phyloP scores from a whole-genome alignment of 2,888 invertebrate genomes.

The Ommatoiulus sabulosus region DNA sequence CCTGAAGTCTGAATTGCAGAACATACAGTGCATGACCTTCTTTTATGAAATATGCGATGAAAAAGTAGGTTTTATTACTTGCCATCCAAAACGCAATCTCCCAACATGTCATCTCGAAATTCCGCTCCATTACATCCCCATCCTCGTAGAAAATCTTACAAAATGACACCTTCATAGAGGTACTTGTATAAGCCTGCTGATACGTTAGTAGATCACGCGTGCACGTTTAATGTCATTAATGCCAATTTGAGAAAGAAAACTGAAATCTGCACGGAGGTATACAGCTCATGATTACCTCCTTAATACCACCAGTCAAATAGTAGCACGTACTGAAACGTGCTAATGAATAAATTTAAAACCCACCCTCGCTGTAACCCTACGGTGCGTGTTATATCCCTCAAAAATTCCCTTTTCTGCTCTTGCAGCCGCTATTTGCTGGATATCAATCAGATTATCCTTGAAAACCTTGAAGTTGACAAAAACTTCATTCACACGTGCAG shows the following conservation, averaged over 20 bases:
- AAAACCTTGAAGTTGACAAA: constrained; percentile 44
- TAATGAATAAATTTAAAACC: constrained; percentile 26
- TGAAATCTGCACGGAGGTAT: background rate
- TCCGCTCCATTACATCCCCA: background rate
- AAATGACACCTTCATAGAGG: background rate
- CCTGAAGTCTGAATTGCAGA: too few species aligned
- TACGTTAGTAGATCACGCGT: background rate
- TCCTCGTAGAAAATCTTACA: background rate
- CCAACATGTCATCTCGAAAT: background rate
- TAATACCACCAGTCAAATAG: background rate
- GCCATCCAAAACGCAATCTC: too few species aligned
- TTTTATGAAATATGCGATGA: too few species aligned
- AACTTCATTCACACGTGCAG: constrained; percentile 30
- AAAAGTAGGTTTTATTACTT: too few species aligned
- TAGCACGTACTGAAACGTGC: constrained; percentile 30
- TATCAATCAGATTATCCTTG: constrained; percentile 41
- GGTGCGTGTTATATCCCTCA: background rate
- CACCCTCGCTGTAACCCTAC: constrained; percentile 45
- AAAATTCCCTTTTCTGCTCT: constrained; percentile 13
- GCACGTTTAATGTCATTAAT: background rate
- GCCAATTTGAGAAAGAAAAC: background rate
- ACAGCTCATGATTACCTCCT: background rate
- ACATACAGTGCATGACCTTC: too few species aligned
- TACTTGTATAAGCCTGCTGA: background rate
- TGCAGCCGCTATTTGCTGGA: constrained; percentile 9